Evolutionary conservation across 1,140 invertebrate species (phyloP).

Genomic region (Papilio polyxenes): DNA sequence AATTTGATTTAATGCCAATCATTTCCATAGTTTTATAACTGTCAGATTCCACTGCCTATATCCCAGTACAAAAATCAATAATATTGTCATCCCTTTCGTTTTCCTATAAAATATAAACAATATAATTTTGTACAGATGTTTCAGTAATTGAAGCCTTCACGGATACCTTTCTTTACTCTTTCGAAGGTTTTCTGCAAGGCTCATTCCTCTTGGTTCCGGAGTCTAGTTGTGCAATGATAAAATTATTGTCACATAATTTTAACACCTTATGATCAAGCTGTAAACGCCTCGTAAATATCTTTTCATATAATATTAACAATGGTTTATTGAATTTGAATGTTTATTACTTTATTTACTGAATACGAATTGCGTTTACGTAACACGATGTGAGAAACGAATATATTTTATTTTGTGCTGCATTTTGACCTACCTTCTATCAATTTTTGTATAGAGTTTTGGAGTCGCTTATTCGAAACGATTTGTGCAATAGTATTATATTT

Average conservation of each 20-base stretch:
- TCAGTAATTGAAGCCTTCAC: neutral
- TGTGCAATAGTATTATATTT: neutral
- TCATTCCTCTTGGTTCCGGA: neutral
- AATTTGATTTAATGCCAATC: conserved; percentile 6
- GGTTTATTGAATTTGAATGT: conserved; percentile 4
- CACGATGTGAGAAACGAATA: neutral
- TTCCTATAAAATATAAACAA: neutral
- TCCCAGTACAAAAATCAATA: neutral
- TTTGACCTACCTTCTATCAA: neutral
- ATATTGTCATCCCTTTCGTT: neutral
- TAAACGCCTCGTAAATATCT: neutral
- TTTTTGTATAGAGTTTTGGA: neutral
- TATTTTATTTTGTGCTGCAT: neutral
- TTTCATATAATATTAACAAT: neutral
- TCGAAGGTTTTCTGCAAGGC: neutral
- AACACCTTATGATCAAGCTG: neutral
- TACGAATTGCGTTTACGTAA: neutral
- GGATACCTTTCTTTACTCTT: neutral
- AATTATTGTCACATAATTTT: neutral
- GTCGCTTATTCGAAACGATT: neutral
- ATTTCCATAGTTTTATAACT: neutral
- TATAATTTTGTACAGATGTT: neutral
- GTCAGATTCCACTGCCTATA: neutral
- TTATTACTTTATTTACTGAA: neutral
- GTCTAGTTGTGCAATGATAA: neutral